Evolutionary conservation across 2,113 vertebrate genomes (phyloP), one percentile per base, ranked within the genome.

Genomic region (Neolamprologus sp.): DNA sequence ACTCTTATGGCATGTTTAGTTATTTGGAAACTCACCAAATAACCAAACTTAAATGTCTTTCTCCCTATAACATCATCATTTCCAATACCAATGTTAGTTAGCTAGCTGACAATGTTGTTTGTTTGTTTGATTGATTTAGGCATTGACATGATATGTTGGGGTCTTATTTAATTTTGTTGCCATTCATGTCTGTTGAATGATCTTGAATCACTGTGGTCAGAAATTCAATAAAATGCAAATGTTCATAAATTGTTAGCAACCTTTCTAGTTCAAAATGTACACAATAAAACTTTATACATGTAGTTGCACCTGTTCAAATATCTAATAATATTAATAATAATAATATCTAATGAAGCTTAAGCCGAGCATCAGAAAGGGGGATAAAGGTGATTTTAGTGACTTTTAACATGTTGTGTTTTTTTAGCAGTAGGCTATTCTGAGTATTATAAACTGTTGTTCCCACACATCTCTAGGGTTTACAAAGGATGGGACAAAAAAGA

Each of bases 261-360:
- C 37, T 0, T 21, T 40, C 5, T 1, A 0, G 35, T 71, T 7
- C 12, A 42, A 6, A 42, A 23, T 23, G 0, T 23, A 3, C 65
- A 71, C 37, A 26, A 5, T 42, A 42, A 71, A 71, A 71, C 5
- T 16, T 42, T 42, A 42, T 71, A 21, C 40, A 2, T 26, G n/a
- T 42, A 0, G 13, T 2, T 73, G 40, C 40, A 28, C 14, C n/a
- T 1, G 21, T 17, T 47, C 13, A 47, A 28, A 73, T 73, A 73
- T 47, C 5, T 73, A 73, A 26, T n/a, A n/a, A n/a, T n/a, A n/a
- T n/a, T n/a, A n/a, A n/a, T n/a, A n/a, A n/a, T n/a, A n/a, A n/a
- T n/a, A n/a, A n/a, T n/a, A n/a, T n/a, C n/a, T n/a, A n/a, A n/a
- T n/a, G n/a, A n/a, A n/a, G n/a, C n/a, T n/a, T 0, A 73, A 73